phyloP scores from a whole-genome alignment of 2,888 invertebrate species.

The Heterodera filipjevi region DNA sequence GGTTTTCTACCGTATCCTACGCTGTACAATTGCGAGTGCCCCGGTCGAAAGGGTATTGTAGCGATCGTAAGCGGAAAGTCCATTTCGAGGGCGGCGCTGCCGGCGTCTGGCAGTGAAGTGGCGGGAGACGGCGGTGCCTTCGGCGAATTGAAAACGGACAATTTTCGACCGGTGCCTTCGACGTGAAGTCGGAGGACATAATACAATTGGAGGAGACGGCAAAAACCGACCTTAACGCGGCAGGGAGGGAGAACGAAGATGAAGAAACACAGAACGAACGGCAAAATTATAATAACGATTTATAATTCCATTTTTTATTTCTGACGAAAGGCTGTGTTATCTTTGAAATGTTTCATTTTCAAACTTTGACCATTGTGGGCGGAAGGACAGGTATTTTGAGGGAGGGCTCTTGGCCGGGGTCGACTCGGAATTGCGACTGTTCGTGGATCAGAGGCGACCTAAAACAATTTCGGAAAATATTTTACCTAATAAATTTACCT shows the following conservation, averaged over 20 bases:
- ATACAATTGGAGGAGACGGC: conserved; percentile 76
- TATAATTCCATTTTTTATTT: too few species aligned
- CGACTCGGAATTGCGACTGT: conserved; percentile 17
- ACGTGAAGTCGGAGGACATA: conserved; percentile 74
- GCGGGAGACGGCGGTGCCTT: conserved; percentile 14
- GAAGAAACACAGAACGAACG: too few species aligned
- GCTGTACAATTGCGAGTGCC: conserved; percentile 64
- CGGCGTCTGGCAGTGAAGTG: not conserved
- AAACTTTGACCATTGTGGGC: conserved; percentile 70
- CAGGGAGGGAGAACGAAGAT: not conserved
- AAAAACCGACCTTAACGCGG: conserved; percentile 71
- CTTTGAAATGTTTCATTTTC: not conserved
- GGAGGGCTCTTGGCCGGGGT: conserved; percentile 67
- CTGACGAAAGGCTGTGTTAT: too few species aligned
- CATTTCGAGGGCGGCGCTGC: conserved; percentile 68
- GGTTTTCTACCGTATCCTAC: conserved; percentile 59
- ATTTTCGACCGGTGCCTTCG: conserved; percentile 5
- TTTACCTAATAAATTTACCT: conserved; percentile 46
- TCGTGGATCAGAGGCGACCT: conserved; percentile 7
- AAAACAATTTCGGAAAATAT: not conserved
- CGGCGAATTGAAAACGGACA: not conserved
- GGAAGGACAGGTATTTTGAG: conserved; percentile 78
- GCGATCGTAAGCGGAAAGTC: conserved; percentile 79
- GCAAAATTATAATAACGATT: too few species aligned
- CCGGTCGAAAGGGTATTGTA: conserved; percentile 73